Conservation (phyloP, 2,888 invertebrate species). For the Eurytoma californica region DNA sequence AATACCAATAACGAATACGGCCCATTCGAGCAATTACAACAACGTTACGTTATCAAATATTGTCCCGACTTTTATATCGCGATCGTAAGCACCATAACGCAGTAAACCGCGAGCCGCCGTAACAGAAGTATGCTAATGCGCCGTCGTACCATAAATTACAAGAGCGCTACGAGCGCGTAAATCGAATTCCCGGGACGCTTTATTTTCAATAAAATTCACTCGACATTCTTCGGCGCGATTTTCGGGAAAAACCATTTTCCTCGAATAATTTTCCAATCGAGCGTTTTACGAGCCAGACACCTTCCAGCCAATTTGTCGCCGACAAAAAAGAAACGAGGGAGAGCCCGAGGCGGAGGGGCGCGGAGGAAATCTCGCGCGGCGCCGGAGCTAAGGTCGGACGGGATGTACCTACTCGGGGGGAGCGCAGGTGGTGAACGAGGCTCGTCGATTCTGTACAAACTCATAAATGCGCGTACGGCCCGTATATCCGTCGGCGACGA, state of each 20-base stretch:
- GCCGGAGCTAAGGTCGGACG: not conserved
- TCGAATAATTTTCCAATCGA: slow-evolving; percentile 35
- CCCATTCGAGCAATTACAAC: no score
- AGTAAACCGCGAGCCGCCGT: no score
- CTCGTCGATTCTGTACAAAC: not conserved
- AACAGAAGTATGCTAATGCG: slow-evolving; percentile 3
- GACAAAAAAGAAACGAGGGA: not conserved
- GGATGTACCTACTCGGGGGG: not conserved
- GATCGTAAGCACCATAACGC: no score
- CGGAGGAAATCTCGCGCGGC: not conserved
- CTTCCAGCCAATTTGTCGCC: slow-evolving; percentile 20
- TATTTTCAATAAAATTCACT: slow-evolving; percentile 37
- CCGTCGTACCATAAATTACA: slow-evolving; percentile 20
- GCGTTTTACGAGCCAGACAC: slow-evolving; percentile 26
- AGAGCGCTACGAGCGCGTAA: not conserved
- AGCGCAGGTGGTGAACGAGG: not conserved
- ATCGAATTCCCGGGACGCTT: slow-evolving; percentile 15
- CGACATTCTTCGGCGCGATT: slow-evolving; percentile 30
- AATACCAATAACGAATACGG: no score
- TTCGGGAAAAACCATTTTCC: slow-evolving; percentile 10
- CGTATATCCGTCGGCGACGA: no score
- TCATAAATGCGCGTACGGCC: no score
- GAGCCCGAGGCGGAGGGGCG: not conserved
- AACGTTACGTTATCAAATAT: no score
- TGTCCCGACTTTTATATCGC: no score